phyloP scores from a whole-genome alignment of 2,797 vertebrate genomes.

The Parotocinclus haroldoi region DNA sequence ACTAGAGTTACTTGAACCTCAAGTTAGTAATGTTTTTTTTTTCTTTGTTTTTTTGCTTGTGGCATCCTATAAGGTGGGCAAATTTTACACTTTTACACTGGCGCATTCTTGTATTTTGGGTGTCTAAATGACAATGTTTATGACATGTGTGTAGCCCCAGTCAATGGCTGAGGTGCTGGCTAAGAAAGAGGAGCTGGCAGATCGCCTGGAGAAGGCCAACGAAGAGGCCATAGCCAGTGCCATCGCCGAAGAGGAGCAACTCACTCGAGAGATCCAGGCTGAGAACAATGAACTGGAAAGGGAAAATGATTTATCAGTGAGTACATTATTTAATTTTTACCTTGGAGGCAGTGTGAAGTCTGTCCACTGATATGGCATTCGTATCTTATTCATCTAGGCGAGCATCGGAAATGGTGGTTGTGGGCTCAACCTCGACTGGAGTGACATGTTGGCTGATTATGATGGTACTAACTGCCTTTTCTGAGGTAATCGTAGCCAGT shows the following conservation, averaged over 20 bases:
- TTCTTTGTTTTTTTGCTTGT: slow-evolving; percentile 12
- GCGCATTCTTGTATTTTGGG: not conserved
- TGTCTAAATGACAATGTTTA: slow-evolving; percentile 45
- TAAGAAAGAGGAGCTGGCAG: slow-evolving; percentile 95
- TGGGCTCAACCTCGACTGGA: slow-evolving; percentile 91
- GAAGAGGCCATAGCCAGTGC: slow-evolving; percentile 99
- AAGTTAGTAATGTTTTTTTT: not conserved
- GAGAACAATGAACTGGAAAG: slow-evolving; percentile 93
- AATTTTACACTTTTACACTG: not conserved
- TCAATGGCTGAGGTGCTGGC: slow-evolving; percentile 98
- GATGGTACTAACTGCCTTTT: slow-evolving; percentile 76
- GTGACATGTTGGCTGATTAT: slow-evolving; percentile 92
- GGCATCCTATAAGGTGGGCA: slow-evolving; percentile 20
- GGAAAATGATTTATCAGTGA: slow-evolving; percentile 91
- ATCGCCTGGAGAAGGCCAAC: slow-evolving; percentile 93
- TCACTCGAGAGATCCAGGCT: slow-evolving; percentile 94
- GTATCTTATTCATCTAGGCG: slow-evolving; percentile 66
- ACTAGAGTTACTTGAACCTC: slow-evolving; percentile 2
- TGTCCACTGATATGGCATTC: not conserved
- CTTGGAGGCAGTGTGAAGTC: not conserved
- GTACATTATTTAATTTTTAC: not conserved
- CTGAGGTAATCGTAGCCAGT: not conserved
- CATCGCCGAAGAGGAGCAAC: slow-evolving; percentile 95
- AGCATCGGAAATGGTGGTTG: slow-evolving; percentile 81
- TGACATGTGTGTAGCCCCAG: slow-evolving; percentile 70